Conservation (phyloP, 2,888 invertebrate genomes). For the Drosophila affinis region DNA sequence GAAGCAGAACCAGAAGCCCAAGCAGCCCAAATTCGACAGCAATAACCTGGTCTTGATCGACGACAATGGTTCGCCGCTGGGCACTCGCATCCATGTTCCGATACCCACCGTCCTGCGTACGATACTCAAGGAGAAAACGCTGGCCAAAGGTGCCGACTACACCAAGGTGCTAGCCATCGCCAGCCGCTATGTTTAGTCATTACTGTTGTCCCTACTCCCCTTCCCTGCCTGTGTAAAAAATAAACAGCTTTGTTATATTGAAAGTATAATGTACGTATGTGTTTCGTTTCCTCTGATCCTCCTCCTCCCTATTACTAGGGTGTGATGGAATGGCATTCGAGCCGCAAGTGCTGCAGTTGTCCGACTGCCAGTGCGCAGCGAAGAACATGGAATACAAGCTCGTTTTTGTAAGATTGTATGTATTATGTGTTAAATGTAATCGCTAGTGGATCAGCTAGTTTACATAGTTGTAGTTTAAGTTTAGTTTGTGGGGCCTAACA, state of each 20-base stretch:
- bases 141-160: conserved; percentile 93
- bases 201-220: conserved; percentile 6
- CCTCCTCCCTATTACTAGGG: no score
- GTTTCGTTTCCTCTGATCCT: neutral
- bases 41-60: conserved; percentile 98
- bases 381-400: neutral
- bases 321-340: neutral
- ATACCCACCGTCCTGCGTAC: conserved; percentile 95
- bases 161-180: conserved; percentile 96
- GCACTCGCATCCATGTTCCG: conserved; percentile 97
- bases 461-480: conserved; percentile 48
- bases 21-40: conserved; percentile 95
- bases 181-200: conserved; percentile 85
- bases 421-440: conserved; percentile 57
- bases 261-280: conserved; percentile 50
- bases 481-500: conserved; percentile 49
- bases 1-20: conserved; percentile 91
- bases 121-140: conserved; percentile 91
- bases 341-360: neutral
- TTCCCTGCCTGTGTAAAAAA: conserved; percentile 17
- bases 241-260: conserved; percentile 59
- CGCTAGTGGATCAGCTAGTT: conserved; percentile 61
- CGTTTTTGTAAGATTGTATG: conserved; percentile 60
- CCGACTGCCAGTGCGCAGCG: neutral
- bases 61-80: conserved; percentile 96